phyloP scores from a whole-genome alignment of 2,113 vertebrate genomes.

The Crocuta crocuta region DNA sequence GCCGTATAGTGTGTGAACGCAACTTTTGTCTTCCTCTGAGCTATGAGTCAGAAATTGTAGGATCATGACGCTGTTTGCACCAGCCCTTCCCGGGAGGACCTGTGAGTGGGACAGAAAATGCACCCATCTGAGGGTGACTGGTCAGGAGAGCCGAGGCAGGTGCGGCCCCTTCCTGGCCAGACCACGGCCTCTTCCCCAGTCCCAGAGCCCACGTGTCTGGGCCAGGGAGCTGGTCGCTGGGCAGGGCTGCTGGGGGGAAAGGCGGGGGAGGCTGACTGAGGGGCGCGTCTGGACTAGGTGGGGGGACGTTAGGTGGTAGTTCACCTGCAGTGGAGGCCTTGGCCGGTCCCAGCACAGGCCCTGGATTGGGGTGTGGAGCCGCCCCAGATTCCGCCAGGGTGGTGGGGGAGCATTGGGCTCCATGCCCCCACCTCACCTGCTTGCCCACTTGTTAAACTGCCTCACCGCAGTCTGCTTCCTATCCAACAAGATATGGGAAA shows the following conservation, averaged over 20 bases:
- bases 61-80: constrained; percentile 52
- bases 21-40: constrained; percentile 71
- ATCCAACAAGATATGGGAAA: too few species aligned
- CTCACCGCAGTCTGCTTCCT: too few species aligned
- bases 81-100: constrained; percentile 59
- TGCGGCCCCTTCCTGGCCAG: neutral
- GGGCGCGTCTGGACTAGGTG: neutral
- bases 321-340: neutral
- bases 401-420: neutral
- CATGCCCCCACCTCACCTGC: too few species aligned
- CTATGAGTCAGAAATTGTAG: constrained; percentile 77
- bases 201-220: neutral
- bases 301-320: too few species aligned
- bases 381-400: neutral
- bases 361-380: neutral
- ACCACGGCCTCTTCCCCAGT: neutral
- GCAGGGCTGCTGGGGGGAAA: neutral
- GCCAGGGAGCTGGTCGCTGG: neutral
- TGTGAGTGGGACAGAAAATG: constrained; percentile 44
- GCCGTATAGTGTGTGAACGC: constrained; percentile 71
- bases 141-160: constrained; percentile 29
- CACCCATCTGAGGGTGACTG: constrained; percentile 28
- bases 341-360: neutral
- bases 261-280: neutral
- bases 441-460: neutral